phyloP scores from a whole-genome alignment of 1,140 invertebrate genomes.

The Leptopilina boulardi region DNA sequence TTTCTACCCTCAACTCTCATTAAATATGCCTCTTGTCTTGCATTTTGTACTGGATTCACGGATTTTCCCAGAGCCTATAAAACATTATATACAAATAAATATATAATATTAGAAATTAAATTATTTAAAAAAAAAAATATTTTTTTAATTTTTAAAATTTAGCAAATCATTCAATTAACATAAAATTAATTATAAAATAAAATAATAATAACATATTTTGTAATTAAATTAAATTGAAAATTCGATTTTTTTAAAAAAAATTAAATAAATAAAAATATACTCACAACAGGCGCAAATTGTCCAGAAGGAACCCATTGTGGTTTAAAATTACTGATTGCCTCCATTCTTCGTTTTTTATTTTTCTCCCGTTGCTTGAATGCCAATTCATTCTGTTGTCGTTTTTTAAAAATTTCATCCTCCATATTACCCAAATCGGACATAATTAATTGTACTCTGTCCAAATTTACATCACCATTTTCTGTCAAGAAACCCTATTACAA shows the following conservation, averaged over 20 bases:
- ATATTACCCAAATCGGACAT: constrained; percentile 94
- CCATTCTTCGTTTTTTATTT: constrained; percentile 78
- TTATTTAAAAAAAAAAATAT: too few relatives aligned
- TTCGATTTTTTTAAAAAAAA: background rate
- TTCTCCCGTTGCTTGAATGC: constrained; percentile 88
- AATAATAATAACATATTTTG: too few relatives aligned
- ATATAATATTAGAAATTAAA: too few relatives aligned
- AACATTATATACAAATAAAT: constrained; percentile 43
- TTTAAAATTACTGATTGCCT: constrained; percentile 77
- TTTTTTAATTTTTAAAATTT: too few relatives aligned
- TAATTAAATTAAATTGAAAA: background rate
- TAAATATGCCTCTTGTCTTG: constrained; percentile 83
- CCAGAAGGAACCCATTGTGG: constrained; percentile 83
- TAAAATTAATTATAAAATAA: too few relatives aligned
- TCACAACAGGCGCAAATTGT: constrained; percentile 86
- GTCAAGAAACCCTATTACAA: constrained; percentile 92
- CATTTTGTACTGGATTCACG: constrained; percentile 78
- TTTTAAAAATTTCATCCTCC: constrained; percentile 99
- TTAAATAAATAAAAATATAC: constrained; percentile 40
- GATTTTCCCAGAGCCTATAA: constrained; percentile 74
- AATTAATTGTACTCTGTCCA: constrained; percentile 95
- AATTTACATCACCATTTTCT: constrained; percentile 94
- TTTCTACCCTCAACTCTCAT: constrained; percentile 76
- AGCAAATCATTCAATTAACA: too few relatives aligned
- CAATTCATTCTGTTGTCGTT: constrained; percentile 90